Base-by-base conservation (phyloP, 2,113 vertebrate species). In the Corydoras maculifer region DNA sequence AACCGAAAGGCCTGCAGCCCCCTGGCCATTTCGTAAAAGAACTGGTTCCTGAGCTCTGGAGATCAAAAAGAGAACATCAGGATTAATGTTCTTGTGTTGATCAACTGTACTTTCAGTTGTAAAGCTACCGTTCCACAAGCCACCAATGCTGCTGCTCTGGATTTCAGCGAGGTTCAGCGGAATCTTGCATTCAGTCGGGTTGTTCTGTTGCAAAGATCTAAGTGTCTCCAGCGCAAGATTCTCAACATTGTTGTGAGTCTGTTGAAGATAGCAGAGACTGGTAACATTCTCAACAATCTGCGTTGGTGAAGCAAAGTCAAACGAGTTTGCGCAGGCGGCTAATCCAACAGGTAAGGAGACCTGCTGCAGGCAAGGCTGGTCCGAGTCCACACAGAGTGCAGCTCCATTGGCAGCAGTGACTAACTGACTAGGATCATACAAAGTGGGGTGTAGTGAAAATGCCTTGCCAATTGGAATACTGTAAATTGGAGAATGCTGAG, bases 351-450 rank as follows among this genome's bases (percentile, higher is more conserved):
- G 82, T 32, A 81, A 69, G 2, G 86, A 74, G 0, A 51, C 72
- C 58, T 82, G 72, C 65, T 83, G 81, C 50, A 82, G 61, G 55
- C 80, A 86, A 77, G 78, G 84, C 72, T 86, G 87, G 66, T 80
- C 83, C 18, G 81, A 65, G 9, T 77, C 78, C 59, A 74, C 63
- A 9, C 77, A 77, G 14, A 77, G 80, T 1, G 58, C 62, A 5
- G 76, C 65, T 51, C 62, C 81, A 61, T 60, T 78, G 0, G 74
- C 72, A 30, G 84, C 85, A 11, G 58, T 68, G 0, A 77, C 68
- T 65, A 81, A 67, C 55, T 82, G 78, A 12, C 82, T 82, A 0
- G 74, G 43, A 65, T 85, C 84, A 57, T 78, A 78, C 1, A 79
- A 50, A 54, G 73, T n/a, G 6, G 87, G 75, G 70, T 80, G 84